Conservation (phyloP, 2,113 vertebrate genomes). For the Peromyscus polionotus region DNA sequence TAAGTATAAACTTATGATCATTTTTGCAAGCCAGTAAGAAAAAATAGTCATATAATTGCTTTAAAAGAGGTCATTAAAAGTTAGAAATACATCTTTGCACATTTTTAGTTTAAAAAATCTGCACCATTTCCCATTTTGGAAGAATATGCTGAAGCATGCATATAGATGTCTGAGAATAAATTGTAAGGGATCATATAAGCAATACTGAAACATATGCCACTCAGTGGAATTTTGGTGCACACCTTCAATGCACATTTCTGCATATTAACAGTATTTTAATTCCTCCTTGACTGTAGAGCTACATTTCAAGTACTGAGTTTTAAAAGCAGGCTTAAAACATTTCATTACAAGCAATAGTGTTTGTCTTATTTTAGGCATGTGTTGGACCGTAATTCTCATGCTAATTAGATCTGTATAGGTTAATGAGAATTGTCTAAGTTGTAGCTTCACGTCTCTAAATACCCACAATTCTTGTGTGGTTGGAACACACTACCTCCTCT, state of each 20-base stretch:
- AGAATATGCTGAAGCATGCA: constrained; percentile 39
- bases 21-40: constrained; percentile 33
- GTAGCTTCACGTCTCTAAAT: not conserved
- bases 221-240: constrained; percentile 52
- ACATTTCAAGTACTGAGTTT: constrained; percentile 31
- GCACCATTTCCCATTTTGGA: constrained; percentile 37
- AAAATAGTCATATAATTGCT: constrained; percentile 50
- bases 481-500: not conserved
- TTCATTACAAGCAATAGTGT: constrained; percentile 2
- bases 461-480: not conserved
- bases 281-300: constrained; percentile 21
- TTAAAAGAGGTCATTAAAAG: constrained; percentile 61
- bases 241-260: constrained; percentile 38
- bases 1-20: constrained; percentile 35
- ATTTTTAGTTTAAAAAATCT: constrained; percentile 54
- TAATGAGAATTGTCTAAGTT: not conserved
- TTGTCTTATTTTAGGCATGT: not conserved
- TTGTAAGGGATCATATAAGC: not conserved
- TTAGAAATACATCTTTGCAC: constrained; percentile 34
- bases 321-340: not conserved
- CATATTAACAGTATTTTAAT: constrained; percentile 57
- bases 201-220: constrained; percentile 33
- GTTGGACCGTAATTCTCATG: not conserved
- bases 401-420: not conserved
- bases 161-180: constrained; percentile 49